Percentiles rank a stretch among this genome's conserved stretches.
phyloP scores from a whole-genome alignment of 92 coral and sea anemone genomes.

The Scolanthus callimorphus region DNA sequence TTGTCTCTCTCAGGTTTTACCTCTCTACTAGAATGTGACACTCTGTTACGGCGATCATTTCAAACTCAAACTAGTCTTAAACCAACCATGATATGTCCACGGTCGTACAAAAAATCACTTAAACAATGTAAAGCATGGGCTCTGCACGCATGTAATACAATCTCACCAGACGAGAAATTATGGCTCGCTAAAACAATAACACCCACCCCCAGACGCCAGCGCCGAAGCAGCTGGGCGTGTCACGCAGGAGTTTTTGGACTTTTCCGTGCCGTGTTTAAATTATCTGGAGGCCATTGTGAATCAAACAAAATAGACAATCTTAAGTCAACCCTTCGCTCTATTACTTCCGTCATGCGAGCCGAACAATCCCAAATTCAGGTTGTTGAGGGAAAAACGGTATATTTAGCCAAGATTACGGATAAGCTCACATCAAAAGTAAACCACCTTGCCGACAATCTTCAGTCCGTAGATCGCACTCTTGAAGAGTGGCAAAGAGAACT shows the following conservation, averaged over 20 bases:
- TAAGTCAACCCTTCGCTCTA: too few species aligned
- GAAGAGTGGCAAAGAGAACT: too few species aligned
- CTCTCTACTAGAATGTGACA: conserved; percentile 23
- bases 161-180: conserved; percentile 8
- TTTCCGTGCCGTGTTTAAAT: too few species aligned
- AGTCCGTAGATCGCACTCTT: too few species aligned
- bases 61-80: conserved; percentile 21
- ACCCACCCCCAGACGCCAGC: background rate
- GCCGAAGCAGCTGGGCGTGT: conserved; percentile 27
- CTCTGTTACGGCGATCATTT: conserved; percentile 27
- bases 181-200: conserved; percentile 12
- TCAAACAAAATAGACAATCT: too few species aligned
- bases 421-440: too few species aligned
- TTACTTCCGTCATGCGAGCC: too few species aligned
- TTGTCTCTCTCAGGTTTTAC: conserved; percentile 32
- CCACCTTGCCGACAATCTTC: too few species aligned
- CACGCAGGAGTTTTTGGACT: conserved; percentile 31
- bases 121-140: conserved; percentile 39
- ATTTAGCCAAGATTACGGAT: too few species aligned
- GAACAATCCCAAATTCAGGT: too few species aligned
- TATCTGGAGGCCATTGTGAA: too few species aligned
- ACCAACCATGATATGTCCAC: conserved; percentile 31
- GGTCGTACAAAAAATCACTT: conserved; percentile 13
- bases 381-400: too few species aligned
- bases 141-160: conserved; percentile 1